These are phyloP conservation scores for Psix sp. DNA, from an alignment of 1,140 invertebrate genomes.

Conservation along the genomic window DNA sequence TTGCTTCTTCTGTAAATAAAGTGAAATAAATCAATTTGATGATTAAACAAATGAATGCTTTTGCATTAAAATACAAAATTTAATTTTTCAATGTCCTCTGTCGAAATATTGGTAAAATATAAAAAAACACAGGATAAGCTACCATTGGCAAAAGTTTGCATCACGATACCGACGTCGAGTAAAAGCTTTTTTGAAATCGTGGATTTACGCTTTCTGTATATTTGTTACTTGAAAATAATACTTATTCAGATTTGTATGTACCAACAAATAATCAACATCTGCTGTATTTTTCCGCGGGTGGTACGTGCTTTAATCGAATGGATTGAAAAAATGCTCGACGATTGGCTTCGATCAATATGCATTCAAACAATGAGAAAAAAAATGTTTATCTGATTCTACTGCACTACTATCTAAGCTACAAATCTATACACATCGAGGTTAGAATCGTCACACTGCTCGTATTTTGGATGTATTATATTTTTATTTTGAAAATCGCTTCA, in stretches of 20 bases:
- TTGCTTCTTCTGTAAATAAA: too few species aligned
- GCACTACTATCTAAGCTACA: slow-evolving; percentile 54
- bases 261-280: slow-evolving; percentile 55
- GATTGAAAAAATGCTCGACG: slow-evolving; percentile 25
- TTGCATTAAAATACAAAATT: too few species aligned
- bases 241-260: slow-evolving; percentile 57
- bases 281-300: slow-evolving; percentile 13
- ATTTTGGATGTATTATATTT: too few species aligned
- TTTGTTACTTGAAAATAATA: slow-evolving; percentile 67
- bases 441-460: slow-evolving; percentile 49
- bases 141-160: slow-evolving; percentile 17
- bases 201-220: slow-evolving; percentile 46
- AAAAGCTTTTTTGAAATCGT: slow-evolving; percentile 30
- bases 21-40: too few species aligned
- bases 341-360: slow-evolving; percentile 45
- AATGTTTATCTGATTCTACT: slow-evolving; percentile 53
- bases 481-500: not conserved
- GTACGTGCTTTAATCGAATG: slow-evolving; percentile 28
- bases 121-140: slow-evolving; percentile 16
- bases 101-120: too few species aligned
- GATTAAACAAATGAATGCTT: too few species aligned
- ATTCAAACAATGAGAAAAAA: slow-evolving; percentile 43
- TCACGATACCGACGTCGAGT: slow-evolving; percentile 39
- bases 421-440: slow-evolving; percentile 58
- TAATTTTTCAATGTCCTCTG: too few species aligned